Percentiles rank a stretch among this genome's conserved stretches.
Conservation (phyloP, 2,888 invertebrate genomes). For the Caenorhabditis doughertyi region DNA sequence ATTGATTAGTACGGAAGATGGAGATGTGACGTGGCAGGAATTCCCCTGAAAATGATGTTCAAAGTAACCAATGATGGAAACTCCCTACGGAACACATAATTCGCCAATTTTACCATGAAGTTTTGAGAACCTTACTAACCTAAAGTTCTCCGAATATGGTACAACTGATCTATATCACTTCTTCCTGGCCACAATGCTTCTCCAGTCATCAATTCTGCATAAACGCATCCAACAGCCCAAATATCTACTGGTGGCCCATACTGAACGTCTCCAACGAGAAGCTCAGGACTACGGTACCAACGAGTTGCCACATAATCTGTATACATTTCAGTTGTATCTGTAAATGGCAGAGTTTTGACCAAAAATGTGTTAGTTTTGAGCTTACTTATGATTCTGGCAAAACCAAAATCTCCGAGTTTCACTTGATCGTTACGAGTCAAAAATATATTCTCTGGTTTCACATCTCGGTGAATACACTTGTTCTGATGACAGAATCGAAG, state of each 20-base stretch:
- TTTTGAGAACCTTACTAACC: slow-evolving; percentile 85
- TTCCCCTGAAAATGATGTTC: slow-evolving; percentile 86
- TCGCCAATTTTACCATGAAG: no score
- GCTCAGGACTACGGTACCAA: slow-evolving; percentile 92
- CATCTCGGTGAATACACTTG: slow-evolving; percentile 87
- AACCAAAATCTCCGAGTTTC: slow-evolving; percentile 98
- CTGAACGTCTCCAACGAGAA: slow-evolving; percentile 94
- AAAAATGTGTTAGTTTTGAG: no score
- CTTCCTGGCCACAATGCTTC: slow-evolving; percentile 98
- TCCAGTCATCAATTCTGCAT: slow-evolving; percentile 84
- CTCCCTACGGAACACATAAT: no score
- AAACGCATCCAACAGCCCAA: slow-evolving; percentile 92
- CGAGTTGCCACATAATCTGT: slow-evolving; percentile 99
- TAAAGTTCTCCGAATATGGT: slow-evolving; percentile 94
- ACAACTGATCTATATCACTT: slow-evolving; percentile 98
- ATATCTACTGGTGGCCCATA: slow-evolving; percentile 91
- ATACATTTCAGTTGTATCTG: slow-evolving; percentile 95
- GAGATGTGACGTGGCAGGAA: slow-evolving; percentile 94
- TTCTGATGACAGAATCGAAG: slow-evolving; percentile 97
- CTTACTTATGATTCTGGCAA: slow-evolving; percentile 92
- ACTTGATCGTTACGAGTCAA: slow-evolving; percentile 94
- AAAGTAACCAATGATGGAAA: no score
- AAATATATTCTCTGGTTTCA: slow-evolving; percentile 98
- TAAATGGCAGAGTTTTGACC: no score
- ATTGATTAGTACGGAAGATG: slow-evolving; percentile 96